phyloP scores from a whole-genome alignment of 2,888 invertebrate genomes.

The Eristalis tenax region DNA sequence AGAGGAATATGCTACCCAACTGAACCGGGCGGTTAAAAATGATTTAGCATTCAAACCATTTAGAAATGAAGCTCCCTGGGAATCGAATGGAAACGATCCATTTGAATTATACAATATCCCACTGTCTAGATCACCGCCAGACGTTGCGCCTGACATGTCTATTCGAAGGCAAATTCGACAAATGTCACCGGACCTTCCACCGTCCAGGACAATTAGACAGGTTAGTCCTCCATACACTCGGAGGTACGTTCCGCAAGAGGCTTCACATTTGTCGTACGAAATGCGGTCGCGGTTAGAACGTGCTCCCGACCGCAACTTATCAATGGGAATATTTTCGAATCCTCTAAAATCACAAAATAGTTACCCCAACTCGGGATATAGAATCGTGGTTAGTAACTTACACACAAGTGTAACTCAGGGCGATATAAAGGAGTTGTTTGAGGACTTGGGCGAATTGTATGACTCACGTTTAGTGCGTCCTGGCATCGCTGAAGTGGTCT shows the following conservation, averaged over 20 bases:
- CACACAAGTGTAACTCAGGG: conserved; percentile 93
- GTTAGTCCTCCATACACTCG: conserved; percentile 75
- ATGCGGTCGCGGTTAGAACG: conserved; percentile 79
- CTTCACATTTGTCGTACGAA: conserved; percentile 79
- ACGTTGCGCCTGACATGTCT: conserved; percentile 25
- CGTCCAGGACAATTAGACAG: conserved; percentile 73
- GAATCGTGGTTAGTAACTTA: conserved; percentile 95
- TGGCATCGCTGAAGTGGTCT: conserved; percentile 95
- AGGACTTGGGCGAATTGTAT: conserved; percentile 93
- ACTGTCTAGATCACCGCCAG: conserved; percentile 29
- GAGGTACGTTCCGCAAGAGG: conserved; percentile 75
- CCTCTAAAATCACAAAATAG: conserved; percentile 61
- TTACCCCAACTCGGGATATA: conserved; percentile 83
- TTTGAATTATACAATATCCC: conserved; percentile 79
- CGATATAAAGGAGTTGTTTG: conserved; percentile 96
- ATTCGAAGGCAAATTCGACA: conserved; percentile 76
- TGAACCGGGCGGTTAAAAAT: conserved; percentile 78
- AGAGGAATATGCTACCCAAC: conserved; percentile 75
- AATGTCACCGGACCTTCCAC: conserved; percentile 75
- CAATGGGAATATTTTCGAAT: conserved; percentile 81
- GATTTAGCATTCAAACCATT: conserved; percentile 74
- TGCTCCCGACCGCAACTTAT: conserved; percentile 79
- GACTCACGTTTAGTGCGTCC: conserved; percentile 92
- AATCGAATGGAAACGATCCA: conserved; percentile 76
- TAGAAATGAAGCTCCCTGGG: conserved; percentile 72